Evolutionary conservation across 2,113 vertebrate genomes (phyloP), one percentile per base, ranked within the genome.

Genomic region (Oophaga pumilio): DNA sequence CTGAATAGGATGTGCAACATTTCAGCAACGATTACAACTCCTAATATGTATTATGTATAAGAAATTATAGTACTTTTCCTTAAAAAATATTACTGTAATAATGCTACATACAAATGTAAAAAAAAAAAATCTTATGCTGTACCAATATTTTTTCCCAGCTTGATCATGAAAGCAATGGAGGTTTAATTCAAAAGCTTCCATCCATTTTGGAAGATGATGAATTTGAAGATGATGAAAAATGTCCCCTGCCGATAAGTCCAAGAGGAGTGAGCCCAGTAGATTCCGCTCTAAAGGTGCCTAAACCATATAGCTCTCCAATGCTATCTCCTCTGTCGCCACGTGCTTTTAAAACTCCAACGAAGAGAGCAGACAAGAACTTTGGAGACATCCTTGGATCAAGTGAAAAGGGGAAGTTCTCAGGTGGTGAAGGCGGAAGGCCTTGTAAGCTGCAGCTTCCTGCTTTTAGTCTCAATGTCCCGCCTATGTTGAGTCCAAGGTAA

Each of bases 151-250:
- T 76, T 71, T 66, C 24, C 49, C 89, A 96, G 95, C 89, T 91
- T 88, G 95, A 96, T 90, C 94, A 93, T 93, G 95, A 96, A 79
- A 95, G 94, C 26, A 96, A 95, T 1, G 95, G 95, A 0, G 93
- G 94, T 9, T 85, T 96, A 79, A 94, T 95, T 89, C 96, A 96
- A 89, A 96, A 96, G 91, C 93, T 96, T 28, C 93, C 95, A 0
- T 94, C 95, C 9, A 96, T 96, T 83, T 92, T 92, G 15, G 95
- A 96, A 90, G 95, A 95, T 8, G 95, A 96, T 87, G 95, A 96
- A 71, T 93, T 91, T 0, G 95, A 94, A 2, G 95, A 96, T 68
- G 94, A 94, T 71, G 93, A 92, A 91, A 90, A 83, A 85, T 91
- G 90, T 33, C 62, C 92, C 0, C 90, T 94, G 74, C 90, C 92